These are phyloP conservation scores for Buteo buteo DNA, from an alignment of 2,113 vertebrate species.

Conservation along the genomic window DNA sequence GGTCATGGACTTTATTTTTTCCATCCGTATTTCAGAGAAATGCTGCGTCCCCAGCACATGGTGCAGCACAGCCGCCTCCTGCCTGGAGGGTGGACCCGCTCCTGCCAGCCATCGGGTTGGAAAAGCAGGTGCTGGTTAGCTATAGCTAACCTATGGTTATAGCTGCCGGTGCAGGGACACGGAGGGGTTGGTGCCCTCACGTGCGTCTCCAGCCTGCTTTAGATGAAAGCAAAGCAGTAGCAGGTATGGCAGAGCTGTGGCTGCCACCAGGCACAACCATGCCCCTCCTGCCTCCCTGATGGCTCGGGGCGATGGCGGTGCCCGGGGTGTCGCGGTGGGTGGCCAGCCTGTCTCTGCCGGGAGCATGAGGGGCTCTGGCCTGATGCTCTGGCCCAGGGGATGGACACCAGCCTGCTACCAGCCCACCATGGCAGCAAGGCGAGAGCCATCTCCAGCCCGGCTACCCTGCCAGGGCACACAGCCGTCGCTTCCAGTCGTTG, in stretches of 20 bases:
- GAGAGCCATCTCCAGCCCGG: background rate
- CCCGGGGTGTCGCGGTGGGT: accelerated
- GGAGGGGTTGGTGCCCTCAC: background rate
- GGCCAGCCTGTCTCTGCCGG: slow-evolving; percentile 5
- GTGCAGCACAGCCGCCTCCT: background rate
- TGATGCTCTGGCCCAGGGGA: no score
- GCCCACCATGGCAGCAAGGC: background rate
- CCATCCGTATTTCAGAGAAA: background rate
- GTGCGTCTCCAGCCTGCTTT: background rate
- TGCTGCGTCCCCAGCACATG: accelerated
- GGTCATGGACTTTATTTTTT: background rate
- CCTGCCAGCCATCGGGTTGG: accelerated
- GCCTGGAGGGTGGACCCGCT: accelerated
- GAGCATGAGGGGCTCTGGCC: background rate
- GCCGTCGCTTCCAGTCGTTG: accelerated
- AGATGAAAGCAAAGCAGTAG: background rate
- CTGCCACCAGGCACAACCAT: background rate
- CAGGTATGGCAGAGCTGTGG: background rate
- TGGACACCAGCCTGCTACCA: background rate
- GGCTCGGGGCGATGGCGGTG: background rate
- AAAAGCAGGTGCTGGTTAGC: background rate
- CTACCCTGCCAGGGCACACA: accelerated
- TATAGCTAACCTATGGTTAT: background rate
- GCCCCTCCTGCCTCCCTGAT: background rate
- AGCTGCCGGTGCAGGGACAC: background rate